phyloP scores from a whole-genome alignment of 2,888 invertebrate species.

The Brachynemurus nebulosus region DNA sequence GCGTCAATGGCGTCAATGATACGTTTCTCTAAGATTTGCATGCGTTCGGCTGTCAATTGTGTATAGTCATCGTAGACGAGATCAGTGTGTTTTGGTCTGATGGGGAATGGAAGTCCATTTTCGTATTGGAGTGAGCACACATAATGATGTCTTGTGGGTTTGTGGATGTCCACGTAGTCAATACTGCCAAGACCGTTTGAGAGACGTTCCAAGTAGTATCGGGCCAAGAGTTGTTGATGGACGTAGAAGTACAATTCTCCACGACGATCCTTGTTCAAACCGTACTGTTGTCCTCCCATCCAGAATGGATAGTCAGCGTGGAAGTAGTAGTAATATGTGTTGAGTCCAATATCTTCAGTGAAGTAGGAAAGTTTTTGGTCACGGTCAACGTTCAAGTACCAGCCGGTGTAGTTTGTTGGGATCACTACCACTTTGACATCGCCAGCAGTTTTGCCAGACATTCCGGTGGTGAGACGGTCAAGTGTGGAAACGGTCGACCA shows the following conservation, averaged over 20 bases:
- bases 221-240: slow-evolving; percentile 51
- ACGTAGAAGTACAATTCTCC: slow-evolving; percentile 48
- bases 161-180: slow-evolving; percentile 39
- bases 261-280: slow-evolving; percentile 30
- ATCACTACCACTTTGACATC: slow-evolving; percentile 30
- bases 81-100: slow-evolving; percentile 35
- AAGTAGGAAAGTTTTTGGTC: slow-evolving; percentile 48
- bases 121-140: slow-evolving; percentile 35
- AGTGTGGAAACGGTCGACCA: too few species aligned
- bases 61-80: slow-evolving; percentile 30
- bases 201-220: slow-evolving; percentile 55
- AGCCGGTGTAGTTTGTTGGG: slow-evolving; percentile 29
- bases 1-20: slow-evolving; percentile 44
- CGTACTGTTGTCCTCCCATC: slow-evolving; percentile 36
- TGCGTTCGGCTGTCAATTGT: slow-evolving; percentile 32
- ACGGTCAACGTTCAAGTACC: slow-evolving; percentile 36
- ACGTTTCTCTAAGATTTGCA: slow-evolving; percentile 41
- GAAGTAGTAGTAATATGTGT: slow-evolving; percentile 46
- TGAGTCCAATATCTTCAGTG: slow-evolving; percentile 50
- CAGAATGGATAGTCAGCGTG: slow-evolving; percentile 48
- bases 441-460: slow-evolving; percentile 16
- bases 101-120: slow-evolving; percentile 45
- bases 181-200: slow-evolving; percentile 47
- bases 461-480: too few species aligned
- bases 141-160: slow-evolving; percentile 24